Evolutionary conservation across 2,113 vertebrate species (phyloP), one percentile per base, ranked within the genome.

Genomic region (Triplophysa siluroides): DNA sequence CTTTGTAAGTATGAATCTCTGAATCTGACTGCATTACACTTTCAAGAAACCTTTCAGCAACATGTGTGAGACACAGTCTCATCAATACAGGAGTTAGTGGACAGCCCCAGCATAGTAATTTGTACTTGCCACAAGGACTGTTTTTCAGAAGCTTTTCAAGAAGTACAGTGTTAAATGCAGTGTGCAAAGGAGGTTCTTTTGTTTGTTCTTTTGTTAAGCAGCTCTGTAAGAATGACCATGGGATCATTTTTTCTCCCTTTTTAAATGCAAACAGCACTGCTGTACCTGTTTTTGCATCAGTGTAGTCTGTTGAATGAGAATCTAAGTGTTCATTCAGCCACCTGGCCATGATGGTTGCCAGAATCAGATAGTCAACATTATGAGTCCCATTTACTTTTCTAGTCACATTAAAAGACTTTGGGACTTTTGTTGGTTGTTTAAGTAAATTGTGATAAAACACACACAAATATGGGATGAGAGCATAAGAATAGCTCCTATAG

Each of bases 291-390:
- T 13, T 4, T 1, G 41, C n/a, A 66, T 12, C 33, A 12, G 26
- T 29, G 26, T 29, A 29, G 26, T 29, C 26, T 29, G 1, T 29
- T 3, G 26, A 29, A 3, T 19, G 29, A 4, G 56, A 60, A 16
- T 75, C 72, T 33, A 75, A 16, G 29, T 43, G 38, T 2, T 41
- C 29, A 41, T 6, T 2, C 10, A 75, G 33, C 29, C 41, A 18
- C 38, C 72, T 45, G 72, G 72, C 33, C 29, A 75, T 33, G 54
- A 75, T 75, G 18, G 72, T 62, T 7, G 72, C 33, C n/a, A 75
- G 41, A 21, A 75, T 61, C n/a, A 75, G 33, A 38, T 75, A 75
- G 72, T 75, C 72, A 45, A 75, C 56, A 75, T 75, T 75, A 19
- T 61, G 8, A 23, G 5, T 13, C 54, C 21, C 2, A 23, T 18